Percentiles rank a stretch among this genome's conserved stretches.
phyloP scores from a whole-genome alignment of 2,113 vertebrate genomes.

The Eonycteris spelaea region DNA sequence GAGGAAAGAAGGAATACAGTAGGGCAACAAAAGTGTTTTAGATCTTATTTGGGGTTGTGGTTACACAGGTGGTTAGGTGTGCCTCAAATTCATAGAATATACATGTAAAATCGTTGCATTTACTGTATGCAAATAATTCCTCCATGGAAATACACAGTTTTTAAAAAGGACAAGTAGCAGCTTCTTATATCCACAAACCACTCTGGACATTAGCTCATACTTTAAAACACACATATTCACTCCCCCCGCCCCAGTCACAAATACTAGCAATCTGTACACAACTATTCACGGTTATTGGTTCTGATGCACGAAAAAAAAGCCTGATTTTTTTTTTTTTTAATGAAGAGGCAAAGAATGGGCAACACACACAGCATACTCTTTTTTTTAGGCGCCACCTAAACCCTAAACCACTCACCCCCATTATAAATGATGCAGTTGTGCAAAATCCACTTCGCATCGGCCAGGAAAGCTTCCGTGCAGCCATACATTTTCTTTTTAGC shows the following conservation, averaged over 20 bases:
- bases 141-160: background rate
- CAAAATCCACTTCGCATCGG: constrained; percentile 98
- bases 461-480: constrained; percentile 98
- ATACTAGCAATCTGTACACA: background rate
- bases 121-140: background rate
- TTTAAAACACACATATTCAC: background rate
- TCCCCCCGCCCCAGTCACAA: too few species aligned
- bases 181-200: accelerated
- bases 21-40: background rate
- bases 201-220: background rate
- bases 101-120: background rate
- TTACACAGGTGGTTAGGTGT: background rate
- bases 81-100: background rate
- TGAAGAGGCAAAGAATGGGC: too few species aligned
- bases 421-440: constrained; percentile 99
- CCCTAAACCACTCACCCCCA: constrained; percentile 86
- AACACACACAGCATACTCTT: background rate
- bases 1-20: background rate
- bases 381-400: accelerated
- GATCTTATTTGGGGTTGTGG: background rate
- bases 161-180: background rate
- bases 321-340: background rate
- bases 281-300: background rate
- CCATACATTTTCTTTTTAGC: constrained; percentile 99
- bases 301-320: background rate